phyloP scores from a whole-genome alignment of 1,140 invertebrate species.

The Octopus bimaculoides region DNA sequence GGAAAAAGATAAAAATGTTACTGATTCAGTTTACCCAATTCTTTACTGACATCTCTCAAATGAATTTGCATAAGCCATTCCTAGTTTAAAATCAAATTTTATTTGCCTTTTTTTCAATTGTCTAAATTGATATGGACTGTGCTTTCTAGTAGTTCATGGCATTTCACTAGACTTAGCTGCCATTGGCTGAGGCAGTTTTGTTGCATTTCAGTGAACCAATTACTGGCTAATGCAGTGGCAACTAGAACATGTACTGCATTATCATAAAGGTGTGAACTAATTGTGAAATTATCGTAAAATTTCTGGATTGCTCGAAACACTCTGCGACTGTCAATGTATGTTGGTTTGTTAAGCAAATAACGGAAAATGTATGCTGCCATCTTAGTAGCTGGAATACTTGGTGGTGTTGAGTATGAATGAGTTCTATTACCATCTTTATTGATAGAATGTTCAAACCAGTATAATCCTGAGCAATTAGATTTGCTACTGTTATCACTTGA shows the following conservation, averaged over 20 bases:
- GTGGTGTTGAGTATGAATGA: conserved; percentile 30
- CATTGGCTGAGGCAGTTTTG: conserved; percentile 40
- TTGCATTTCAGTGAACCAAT: conserved; percentile 46
- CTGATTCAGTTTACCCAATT: too few species aligned
- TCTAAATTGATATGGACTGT: too few species aligned
- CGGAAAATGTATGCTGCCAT: conserved; percentile 45
- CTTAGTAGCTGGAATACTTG: conserved; percentile 41
- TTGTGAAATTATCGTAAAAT: conserved; percentile 42
- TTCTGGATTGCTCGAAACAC: conserved; percentile 40
- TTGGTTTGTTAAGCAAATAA: conserved; percentile 41
- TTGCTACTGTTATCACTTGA: conserved; percentile 34
- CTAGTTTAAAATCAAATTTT: too few species aligned
- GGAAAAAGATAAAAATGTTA: too few species aligned
- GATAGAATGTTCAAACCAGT: conserved; percentile 35
- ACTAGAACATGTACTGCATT: conserved; percentile 52
- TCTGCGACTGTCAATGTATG: conserved; percentile 38
- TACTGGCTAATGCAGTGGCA: conserved; percentile 49
- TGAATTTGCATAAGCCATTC: too few species aligned
- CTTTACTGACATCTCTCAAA: too few species aligned
- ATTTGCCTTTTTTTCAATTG: too few species aligned
- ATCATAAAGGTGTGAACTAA: conserved; percentile 32
- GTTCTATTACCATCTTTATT: conserved; percentile 40
- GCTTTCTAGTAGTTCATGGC: not conserved
- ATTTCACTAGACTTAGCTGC: conserved; percentile 39
- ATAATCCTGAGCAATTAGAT: conserved; percentile 35